Evolutionary conservation across 2,888 invertebrate genomes (phyloP).

Genomic region (Nomada goodeniana): DNA sequence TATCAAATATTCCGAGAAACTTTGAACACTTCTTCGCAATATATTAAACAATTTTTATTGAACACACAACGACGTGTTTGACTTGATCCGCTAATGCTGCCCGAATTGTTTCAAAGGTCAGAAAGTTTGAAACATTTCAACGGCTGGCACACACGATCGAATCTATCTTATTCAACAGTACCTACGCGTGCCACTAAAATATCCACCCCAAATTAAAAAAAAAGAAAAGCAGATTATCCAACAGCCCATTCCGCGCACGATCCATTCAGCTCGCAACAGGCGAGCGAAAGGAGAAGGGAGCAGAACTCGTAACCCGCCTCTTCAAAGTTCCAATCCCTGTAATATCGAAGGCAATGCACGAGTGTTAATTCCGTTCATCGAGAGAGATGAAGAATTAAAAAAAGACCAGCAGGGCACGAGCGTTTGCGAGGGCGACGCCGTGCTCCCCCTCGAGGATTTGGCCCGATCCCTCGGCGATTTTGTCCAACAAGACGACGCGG

Average conservation of each 20-base stretch:
- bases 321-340: constrained; percentile 12
- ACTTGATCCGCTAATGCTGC: no score
- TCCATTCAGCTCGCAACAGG: constrained; percentile 9
- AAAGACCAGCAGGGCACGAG: neutral
- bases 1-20: no score
- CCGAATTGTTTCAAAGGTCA: no score
- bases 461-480: constrained; percentile 26
- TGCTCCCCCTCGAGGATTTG: constrained; percentile 22
- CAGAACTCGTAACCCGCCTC: constrained; percentile 1
- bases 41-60: no score
- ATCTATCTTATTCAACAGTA: no score
- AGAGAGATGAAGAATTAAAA: neutral
- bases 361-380: constrained; percentile 46
- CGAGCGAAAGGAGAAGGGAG: neutral
- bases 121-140: no score
- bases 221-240: constrained; percentile 6
- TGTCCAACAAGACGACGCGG: constrained; percentile 57
- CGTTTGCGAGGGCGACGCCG: constrained; percentile 34
- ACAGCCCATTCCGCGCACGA: neutral
- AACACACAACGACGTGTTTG: no score
- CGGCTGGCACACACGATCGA: no score
- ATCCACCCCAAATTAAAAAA: no score
- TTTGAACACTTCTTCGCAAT: no score
- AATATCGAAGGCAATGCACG: constrained; percentile 26
- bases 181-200: no score